Evolutionary conservation across 2,888 invertebrate species (phyloP), one percentile per base, ranked within the genome.

Genomic region (Xylocampa areola): DNA sequence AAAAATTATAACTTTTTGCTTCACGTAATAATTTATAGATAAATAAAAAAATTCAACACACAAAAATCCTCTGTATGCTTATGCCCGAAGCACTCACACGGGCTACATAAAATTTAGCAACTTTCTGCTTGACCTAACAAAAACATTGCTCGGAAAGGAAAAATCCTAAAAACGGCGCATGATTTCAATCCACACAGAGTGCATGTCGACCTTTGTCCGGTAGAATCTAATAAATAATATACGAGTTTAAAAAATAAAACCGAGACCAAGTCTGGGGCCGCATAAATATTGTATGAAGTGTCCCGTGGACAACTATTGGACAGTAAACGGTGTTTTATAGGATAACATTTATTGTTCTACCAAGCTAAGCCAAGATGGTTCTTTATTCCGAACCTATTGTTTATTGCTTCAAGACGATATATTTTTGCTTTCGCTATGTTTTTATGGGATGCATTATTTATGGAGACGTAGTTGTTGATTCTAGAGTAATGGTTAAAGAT

Each of bases 261-360:
- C 43, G 52, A 61, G 51, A 55, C 33, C 37, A 58, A 68, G 62
- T 71, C 76, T 74, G 64, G 63, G 70, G 66, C 73, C 80, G 79
- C 81, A 91, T 92, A 90, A 91, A 92, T 92, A 92, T 92, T 91
- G 86, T 84, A 91, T 91, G 90, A 91, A 89, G 86, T 82, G 84
- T 86, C 80, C 80, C 77, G 81, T 82, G 79, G 86, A 87, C 88
- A 85, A 80, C 83, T 88, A 88, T 88, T 85, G 88, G 89, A 86
- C 87, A 81, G 89, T 90, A 90, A 92, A 90, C 85, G 86, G 81
- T 86, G 86, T 87, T 91, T 91, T 90, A 91, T 89, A 85, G 86
- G 84, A 86, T 82, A 85, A 81, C 87, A 90, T 90, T 91, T 90
- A 91, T 91, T 91, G 88, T 90, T 90, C 87, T 85, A 88, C 84